A percentile compares a stretch with the other conserved stretches of the same genome.
phyloP scores from a whole-genome alignment of 2,888 invertebrate species.

The Saturnia pavonia region DNA sequence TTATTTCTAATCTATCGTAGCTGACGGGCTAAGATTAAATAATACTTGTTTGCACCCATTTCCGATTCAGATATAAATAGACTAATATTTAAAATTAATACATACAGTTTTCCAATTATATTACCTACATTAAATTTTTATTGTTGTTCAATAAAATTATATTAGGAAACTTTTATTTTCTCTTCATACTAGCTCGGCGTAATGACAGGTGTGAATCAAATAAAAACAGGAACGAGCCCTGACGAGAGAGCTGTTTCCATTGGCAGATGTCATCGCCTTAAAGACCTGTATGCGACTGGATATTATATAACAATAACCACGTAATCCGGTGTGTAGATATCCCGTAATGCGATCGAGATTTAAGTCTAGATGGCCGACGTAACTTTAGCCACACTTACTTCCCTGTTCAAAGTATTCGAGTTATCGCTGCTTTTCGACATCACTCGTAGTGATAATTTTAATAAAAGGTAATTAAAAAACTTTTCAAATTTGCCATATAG shows the following conservation, averaged over 20 bases:
- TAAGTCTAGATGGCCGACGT: not conserved
- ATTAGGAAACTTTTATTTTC: not conserved
- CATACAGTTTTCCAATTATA: too few relatives aligned
- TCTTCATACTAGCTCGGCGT: not conserved
- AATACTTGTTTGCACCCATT: too few relatives aligned
- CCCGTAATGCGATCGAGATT: conserved; percentile 9
- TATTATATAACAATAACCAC: not conserved
- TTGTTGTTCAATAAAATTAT: not conserved
- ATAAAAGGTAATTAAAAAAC: not conserved
- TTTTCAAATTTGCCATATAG: not conserved
- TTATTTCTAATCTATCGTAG: too few relatives aligned
- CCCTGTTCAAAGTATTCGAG: conserved; percentile 2
- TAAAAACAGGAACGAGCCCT: not conserved
- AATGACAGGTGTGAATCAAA: not conserved
- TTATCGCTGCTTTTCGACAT: conserved; percentile 1
- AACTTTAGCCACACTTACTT: conserved; percentile 1
- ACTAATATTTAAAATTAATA: too few relatives aligned
- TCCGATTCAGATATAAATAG: too few relatives aligned
- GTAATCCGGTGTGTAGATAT: not conserved
- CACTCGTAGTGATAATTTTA: not conserved
- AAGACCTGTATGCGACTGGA: not conserved
- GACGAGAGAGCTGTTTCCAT: not conserved
- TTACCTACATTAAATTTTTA: too few relatives aligned
- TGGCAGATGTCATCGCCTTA: not conserved
- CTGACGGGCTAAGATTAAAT: too few relatives aligned